Evolutionary conservation across 2,888 invertebrate species (phyloP), one percentile per base, ranked within the genome.

Genomic region (Abrostola tripartita): DNA sequence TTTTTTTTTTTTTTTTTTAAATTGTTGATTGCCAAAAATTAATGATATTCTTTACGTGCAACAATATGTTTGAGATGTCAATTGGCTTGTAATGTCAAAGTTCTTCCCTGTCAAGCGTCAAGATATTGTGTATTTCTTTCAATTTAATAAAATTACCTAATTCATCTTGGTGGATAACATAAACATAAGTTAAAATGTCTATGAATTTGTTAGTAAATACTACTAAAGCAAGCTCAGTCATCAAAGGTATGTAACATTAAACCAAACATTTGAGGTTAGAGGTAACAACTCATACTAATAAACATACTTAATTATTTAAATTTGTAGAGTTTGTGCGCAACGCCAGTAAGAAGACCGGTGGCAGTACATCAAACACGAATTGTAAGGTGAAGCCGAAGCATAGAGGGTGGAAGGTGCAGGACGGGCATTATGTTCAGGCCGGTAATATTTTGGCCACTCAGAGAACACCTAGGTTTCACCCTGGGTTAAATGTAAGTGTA

Each of bases 361-460:
- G 96, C 0, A 97, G 96, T 91, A 96, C 97, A 9, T 95, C 95
- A 73, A 97, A 97, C 83, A 95, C 94, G 0, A 96, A 95, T 78
- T 95, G 96, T 12, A 96, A 96, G 84, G 92, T 95, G 0, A 96
- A 95, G 80, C 97, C 97, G 0, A 98, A 98, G 85, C 97, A 96
- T 80, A 95, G 97, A 84, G 97, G 97, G 0, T 96, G 97, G 96
- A 96, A 96, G 80, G 96, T 96, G n/a, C 96, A 96, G 79, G 97
- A 97, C 82, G 97, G 97, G 0, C 90, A 95, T 76, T 83, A 78
- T 65, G 97, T 97, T 5, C 90, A 96, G 53, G 88, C 95, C 9
- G 97, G 97, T 44, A 96, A 96, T 54, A 95, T 97, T 78, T 83
- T 98, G 64, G 97, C 93, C 0, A 96, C 96, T 0, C 98, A 98